phyloP scores from a whole-genome alignment of 2,113 vertebrate genomes.

The Platycercus adscitus region DNA sequence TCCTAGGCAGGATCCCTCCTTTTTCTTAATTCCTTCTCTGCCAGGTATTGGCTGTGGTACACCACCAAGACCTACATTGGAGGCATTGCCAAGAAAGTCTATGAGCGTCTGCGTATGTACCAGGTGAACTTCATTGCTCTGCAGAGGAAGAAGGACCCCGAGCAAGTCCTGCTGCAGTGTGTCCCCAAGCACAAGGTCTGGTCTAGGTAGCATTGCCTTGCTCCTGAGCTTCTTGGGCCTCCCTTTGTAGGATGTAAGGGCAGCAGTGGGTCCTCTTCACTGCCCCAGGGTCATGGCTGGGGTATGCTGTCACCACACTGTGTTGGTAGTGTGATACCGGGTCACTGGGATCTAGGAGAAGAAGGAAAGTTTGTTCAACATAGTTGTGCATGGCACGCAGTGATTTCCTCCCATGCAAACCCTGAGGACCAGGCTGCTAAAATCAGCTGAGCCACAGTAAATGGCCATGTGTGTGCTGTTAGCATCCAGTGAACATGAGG shows the following conservation, averaged over 20 bases:
- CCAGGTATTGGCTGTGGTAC: constrained; percentile 99
- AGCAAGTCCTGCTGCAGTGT: constrained; percentile 93
- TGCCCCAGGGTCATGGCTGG: not conserved
- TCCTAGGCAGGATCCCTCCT: not conserved
- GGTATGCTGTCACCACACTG: not conserved
- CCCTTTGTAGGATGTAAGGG: not conserved
- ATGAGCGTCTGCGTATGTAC: constrained; percentile 88
- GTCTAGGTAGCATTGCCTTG: not conserved
- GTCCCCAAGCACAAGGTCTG: constrained; percentile 87
- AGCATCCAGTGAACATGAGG: not conserved
- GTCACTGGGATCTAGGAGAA: not conserved
- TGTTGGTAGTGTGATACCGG: not conserved
- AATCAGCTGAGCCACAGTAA: not conserved
- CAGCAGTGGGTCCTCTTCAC: not conserved
- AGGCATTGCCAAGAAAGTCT: constrained; percentile 87
- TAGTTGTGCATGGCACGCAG: not conserved
- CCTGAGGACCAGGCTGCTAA: not conserved
- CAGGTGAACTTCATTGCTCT: constrained; percentile 92
- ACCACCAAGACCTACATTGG: constrained; percentile 87
- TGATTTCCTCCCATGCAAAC: not conserved
- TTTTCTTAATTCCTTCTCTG: not conserved
- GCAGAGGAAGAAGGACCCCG: constrained; percentile 88
- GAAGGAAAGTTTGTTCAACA: not conserved
- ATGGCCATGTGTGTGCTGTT: not conserved
- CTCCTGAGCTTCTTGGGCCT: not conserved